phyloP scores from a whole-genome alignment of 1,140 invertebrate genomes.

The Brachionus rubens region DNA sequence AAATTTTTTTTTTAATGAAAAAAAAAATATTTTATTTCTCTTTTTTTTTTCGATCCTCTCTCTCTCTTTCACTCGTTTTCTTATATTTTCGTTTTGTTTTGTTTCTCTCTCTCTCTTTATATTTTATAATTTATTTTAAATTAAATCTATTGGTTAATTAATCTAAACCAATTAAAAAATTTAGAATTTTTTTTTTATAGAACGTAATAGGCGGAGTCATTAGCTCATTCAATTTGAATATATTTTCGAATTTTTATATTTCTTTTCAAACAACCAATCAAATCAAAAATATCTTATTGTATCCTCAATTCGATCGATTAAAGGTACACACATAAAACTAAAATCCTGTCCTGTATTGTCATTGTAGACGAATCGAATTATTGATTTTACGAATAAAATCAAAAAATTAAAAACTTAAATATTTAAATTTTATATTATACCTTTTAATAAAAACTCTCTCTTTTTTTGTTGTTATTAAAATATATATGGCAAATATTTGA shows the following conservation, averaged over 20 bases:
- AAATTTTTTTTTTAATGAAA: not conserved
- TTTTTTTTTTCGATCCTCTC: no score
- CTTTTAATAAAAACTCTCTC: not conserved
- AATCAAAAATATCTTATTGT: no score
- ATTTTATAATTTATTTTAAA: constrained; percentile 34
- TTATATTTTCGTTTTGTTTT: not conserved
- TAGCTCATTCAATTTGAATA: no score
- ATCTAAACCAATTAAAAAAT: constrained; percentile 18
- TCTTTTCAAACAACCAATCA: no score
- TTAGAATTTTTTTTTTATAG: not conserved
- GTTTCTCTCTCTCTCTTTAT: not conserved
- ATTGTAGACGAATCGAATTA: no score
- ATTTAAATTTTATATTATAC: constrained; percentile 27
- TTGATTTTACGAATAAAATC: no score
- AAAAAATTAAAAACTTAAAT: constrained; percentile 1
- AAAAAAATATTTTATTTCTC: constrained; percentile 28
- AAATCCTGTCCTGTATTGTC: no score
- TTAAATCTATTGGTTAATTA: not conserved
- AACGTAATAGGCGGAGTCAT: not conserved
- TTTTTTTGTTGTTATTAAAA: not conserved
- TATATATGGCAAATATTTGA: constrained; percentile 11
- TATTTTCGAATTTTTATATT: no score
- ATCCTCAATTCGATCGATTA: no score
- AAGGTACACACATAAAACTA: no score
- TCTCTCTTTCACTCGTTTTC: no score